Conservation (phyloP, 2,888 invertebrate species). For the Abrostola tripartita region DNA sequence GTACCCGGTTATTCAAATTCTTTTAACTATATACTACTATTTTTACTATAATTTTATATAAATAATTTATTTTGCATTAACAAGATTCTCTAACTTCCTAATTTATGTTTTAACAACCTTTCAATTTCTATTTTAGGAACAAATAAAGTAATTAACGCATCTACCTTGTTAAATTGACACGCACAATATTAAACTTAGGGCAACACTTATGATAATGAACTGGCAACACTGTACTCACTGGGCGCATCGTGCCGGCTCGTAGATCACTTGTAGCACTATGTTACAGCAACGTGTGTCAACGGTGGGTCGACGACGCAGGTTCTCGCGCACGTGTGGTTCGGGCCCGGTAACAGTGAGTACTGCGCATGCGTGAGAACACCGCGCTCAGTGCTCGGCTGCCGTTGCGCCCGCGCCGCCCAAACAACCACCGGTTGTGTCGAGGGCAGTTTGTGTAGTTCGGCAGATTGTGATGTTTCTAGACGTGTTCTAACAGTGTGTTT, state of each 20-base stretch:
- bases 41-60: no score
- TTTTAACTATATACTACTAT: no score
- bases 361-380: conserved; percentile 70
- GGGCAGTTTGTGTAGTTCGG: neutral
- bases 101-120: no score
- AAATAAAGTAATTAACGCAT: conserved; percentile 21
- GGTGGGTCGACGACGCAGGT: conserved; percentile 36
- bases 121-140: no score
- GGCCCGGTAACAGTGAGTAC: conserved; percentile 67
- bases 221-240: conserved; percentile 71
- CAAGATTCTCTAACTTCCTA: no score
- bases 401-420: conserved; percentile 58
- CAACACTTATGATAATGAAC: neutral
- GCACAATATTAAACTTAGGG: conserved; percentile 21
- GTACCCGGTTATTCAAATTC: no score
- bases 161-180: conserved; percentile 23
- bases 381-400: conserved; percentile 54
- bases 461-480: conserved; percentile 32
- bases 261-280: conserved; percentile 59
- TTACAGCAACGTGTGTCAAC: conserved; percentile 53
- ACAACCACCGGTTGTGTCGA: conserved; percentile 66
- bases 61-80: no score
- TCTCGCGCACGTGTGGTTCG: conserved; percentile 67
- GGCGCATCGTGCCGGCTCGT: conserved; percentile 76
- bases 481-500: neutral